These are phyloP conservation scores for Nasonovia ribisnigri DNA, from an alignment of 2,888 invertebrate genomes.

Conservation along the genomic window DNA sequence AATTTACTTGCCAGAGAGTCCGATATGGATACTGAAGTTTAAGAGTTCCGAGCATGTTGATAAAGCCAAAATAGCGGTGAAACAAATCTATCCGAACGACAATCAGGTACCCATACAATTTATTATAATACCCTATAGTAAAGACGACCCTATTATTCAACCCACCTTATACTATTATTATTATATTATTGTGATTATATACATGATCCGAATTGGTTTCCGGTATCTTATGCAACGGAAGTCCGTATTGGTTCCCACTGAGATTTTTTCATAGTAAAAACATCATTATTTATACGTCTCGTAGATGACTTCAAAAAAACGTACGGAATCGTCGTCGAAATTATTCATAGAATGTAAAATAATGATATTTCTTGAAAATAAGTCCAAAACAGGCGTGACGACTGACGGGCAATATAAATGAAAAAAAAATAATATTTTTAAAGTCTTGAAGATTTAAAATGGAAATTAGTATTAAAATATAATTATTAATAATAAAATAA, in stretches of 20 bases:
- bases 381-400: neutral
- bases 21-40: constrained; percentile 73
- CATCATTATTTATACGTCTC: neutral
- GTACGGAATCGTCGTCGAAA: neutral
- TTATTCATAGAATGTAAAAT: neutral
- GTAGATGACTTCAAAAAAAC: neutral
- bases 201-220: neutral
- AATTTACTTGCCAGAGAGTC: constrained; percentile 73
- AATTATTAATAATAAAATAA: too few relatives aligned
- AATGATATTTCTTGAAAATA: neutral
- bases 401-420: too few relatives aligned
- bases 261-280: neutral
- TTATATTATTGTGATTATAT: neutral
- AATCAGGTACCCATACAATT: constrained; percentile 8
- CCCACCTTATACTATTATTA: neutral
- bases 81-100: constrained; percentile 65
- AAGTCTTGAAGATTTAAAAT: too few relatives aligned
- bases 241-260: neutral
- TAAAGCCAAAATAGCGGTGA: constrained; percentile 65
- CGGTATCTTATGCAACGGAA: neutral
- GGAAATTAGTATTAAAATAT: too few relatives aligned
- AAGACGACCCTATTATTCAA: neutral
- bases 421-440: neutral
- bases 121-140: neutral
- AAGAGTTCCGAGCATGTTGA: constrained; percentile 46